phyloP scores from a whole-genome alignment of 2,888 invertebrate genomes.

The Callosobruchus maculatus region DNA sequence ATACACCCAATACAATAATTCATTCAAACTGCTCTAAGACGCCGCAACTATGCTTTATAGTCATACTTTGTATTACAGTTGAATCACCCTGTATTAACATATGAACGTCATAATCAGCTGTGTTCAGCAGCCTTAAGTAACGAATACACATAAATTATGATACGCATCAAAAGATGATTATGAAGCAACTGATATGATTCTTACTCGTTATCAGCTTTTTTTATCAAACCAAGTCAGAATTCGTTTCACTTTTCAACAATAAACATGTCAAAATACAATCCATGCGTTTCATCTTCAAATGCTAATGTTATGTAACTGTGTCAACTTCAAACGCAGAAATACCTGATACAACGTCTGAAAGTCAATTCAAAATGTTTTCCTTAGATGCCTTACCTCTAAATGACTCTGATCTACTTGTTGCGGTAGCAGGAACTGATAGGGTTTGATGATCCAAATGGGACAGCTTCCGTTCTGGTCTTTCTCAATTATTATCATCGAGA shows the following conservation, averaged over 20 bases:
- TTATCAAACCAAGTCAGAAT: not conserved
- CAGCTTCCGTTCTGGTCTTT: too few relatives aligned
- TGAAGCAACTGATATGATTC: not conserved
- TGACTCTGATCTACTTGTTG: too few relatives aligned
- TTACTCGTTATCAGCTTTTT: not conserved
- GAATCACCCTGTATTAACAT: not conserved
- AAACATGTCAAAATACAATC: not conserved
- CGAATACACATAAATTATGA: not conserved
- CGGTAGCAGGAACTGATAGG: too few relatives aligned
- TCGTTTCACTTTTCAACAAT: not conserved
- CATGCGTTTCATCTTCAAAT: not conserved
- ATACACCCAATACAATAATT: too few relatives aligned
- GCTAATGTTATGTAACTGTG: not conserved
- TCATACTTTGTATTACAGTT: not conserved
- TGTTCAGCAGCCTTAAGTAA: not conserved
- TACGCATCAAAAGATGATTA: not conserved
- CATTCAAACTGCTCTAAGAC: too few relatives aligned
- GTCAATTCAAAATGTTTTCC: not conserved
- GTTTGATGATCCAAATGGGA: too few relatives aligned
- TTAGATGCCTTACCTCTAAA: slow-evolving; percentile 8
- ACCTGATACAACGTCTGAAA: too few relatives aligned
- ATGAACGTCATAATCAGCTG: not conserved
- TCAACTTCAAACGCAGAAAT: not conserved
- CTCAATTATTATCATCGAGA: too few relatives aligned
- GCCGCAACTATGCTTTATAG: too few relatives aligned